Evolutionary conservation across 2,113 vertebrate genomes (phyloP).

Genomic region (Asarcornis scutulata): DNA sequence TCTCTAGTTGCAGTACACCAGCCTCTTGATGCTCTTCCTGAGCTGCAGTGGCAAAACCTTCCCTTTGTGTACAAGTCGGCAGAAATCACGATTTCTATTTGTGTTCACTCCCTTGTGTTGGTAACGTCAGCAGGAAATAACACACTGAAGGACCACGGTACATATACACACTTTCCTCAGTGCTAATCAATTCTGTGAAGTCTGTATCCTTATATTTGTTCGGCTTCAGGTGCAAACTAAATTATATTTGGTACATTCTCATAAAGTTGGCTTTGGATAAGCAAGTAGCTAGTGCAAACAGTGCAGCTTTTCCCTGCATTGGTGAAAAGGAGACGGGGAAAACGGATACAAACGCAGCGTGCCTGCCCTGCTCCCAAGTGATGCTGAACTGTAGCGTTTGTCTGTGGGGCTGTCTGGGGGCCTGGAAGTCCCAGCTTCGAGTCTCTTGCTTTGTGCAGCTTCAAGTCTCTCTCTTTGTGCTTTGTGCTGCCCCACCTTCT

Average conservation of each 20-base stretch:
- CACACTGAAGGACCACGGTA: neutral
- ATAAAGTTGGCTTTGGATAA: neutral
- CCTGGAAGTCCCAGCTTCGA: neutral
- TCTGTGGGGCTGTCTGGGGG: neutral
- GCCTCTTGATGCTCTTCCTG: neutral
- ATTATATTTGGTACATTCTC: neutral
- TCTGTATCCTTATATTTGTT: neutral
- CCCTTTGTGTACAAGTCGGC: neutral
- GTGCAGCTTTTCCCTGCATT: neutral
- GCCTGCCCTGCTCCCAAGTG: neutral
- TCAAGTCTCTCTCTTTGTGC: neutral
- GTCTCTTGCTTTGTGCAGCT: neutral
- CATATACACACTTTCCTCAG: neutral
- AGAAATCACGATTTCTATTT: neutral
- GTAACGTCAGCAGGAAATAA: neutral
- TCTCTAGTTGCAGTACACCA: neutral
- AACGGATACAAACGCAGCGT: neutral
- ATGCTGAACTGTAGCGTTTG: neutral
- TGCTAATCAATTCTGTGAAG: neutral
- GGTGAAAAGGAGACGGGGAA: neutral
- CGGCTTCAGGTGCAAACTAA: neutral
- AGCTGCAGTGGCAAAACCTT: neutral
- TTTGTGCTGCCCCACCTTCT: neutral
- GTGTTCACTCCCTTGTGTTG: neutral
- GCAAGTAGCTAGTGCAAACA: neutral